Conservation (phyloP, 2,113 vertebrate species). For the Rhinoptilus africanus region DNA sequence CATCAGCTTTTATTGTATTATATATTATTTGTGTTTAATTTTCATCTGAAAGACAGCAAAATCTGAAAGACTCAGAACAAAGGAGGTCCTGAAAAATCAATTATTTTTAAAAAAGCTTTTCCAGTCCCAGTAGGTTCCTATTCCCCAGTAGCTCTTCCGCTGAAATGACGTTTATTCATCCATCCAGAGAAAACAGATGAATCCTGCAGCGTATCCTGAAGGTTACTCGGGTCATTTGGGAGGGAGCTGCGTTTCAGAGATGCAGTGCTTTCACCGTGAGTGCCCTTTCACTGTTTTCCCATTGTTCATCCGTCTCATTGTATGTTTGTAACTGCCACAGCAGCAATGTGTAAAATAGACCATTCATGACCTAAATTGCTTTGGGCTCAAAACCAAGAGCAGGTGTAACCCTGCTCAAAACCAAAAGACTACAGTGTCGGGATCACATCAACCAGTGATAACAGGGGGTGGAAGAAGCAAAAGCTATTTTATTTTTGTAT, state of each 20-base stretch:
- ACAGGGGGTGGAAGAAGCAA: neutral
- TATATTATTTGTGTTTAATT: neutral
- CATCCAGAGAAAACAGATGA: neutral
- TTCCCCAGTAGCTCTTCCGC: neutral
- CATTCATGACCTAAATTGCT: neutral
- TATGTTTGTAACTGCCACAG: neutral
- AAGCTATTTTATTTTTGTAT: neutral
- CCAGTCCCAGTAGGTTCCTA: neutral
- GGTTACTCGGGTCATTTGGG: neutral
- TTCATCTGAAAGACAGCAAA: neutral
- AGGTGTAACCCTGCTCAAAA: neutral
- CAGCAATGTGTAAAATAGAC: neutral
- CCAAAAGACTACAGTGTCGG: rapidly evolving
- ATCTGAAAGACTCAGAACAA: neutral
- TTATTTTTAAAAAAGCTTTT: neutral
- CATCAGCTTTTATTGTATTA: neutral
- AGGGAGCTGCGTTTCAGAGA: neutral
- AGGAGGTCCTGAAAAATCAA: neutral
- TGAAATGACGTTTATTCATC: neutral
- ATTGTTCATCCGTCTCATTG: neutral
- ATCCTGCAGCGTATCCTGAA: neutral
- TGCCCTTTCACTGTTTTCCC: neutral
- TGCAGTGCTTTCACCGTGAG: neutral
- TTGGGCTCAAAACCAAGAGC: neutral
- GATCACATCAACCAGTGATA: neutral